Evolutionary conservation across 2,797 vertebrate genomes (phyloP), one percentile per base, ranked within the genome.

Genomic region (Macrochelys suwanniensis): DNA sequence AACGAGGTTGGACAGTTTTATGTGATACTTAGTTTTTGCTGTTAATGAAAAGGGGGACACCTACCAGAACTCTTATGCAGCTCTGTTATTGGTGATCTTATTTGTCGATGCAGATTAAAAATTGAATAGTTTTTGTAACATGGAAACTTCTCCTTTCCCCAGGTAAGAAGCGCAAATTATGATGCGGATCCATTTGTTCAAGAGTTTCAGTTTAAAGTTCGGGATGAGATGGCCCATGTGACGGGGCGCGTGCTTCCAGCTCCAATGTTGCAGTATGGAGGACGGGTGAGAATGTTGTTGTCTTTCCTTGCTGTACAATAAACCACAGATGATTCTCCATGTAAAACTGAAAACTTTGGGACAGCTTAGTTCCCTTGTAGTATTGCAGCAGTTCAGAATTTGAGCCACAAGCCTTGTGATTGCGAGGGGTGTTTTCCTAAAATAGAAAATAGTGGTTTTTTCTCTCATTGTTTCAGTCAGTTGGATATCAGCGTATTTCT

Each of bases 111-210:
- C 68, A 71, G 68, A 71, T 71, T 42, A 71, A 71, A 71, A 71
- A 25, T 6, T 11, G 25, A 33, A 16, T 4, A 71, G 68, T 50
- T 59, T 50, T 88, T 81, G 31, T 96, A 96, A 98, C 45, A 0
- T 13, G 7, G 49, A 11, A 51, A 92, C 23, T 86, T 79, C 95
- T 89, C 61, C 82, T 90, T 92, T 82, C 81, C 4, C 4, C 96
- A 99, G 99, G 99, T 99, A 97, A 99, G 99, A 98, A 99, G 99
- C 97, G 99, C 99, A 97, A 99, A 99, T 98, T 99, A 99, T 2
- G 99, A 99, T 95, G 99, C 99, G 0, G 99, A 99, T 96, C 99
- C 99, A 0, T 99, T 99, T 89, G 99, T 99, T 82, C 99, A 99
- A 97, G 99, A 99, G 97, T 99, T 99, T 98, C 99, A 99, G 95